Evolutionary conservation across 2,113 vertebrate species (phyloP).

Genomic region (Nesoenas mayeri): DNA sequence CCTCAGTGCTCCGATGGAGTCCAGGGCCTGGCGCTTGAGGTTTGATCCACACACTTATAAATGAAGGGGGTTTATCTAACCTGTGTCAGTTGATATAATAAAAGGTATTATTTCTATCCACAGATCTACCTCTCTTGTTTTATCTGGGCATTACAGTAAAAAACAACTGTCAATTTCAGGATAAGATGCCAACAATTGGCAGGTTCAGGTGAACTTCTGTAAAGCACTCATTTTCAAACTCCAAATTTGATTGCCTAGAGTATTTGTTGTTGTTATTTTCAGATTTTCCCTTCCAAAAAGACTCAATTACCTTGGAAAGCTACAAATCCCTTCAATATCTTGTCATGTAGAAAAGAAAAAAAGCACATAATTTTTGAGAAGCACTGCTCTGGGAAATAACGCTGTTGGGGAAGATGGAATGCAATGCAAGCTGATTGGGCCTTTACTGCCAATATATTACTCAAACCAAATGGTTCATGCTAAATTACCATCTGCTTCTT

Average conservation of each 20-base stretch:
- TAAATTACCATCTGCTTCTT: conserved; percentile 67
- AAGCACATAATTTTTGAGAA: conserved; percentile 54
- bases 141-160: not conserved
- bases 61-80: not conserved
- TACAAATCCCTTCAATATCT: conserved; percentile 51
- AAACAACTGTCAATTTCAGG: not conserved
- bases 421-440: conserved; percentile 31
- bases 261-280: conserved; percentile 49
- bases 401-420: conserved; percentile 39
- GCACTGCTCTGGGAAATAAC: conserved; percentile 59
- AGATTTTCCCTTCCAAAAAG: not conserved
- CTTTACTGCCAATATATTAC: conserved; percentile 57
- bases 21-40: not conserved
- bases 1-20: not conserved
- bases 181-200: not conserved
- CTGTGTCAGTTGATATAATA: not conserved
- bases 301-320: conserved; percentile 45
- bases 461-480: conserved; percentile 62
- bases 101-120: not conserved
- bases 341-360: conserved; percentile 41
- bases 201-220: not conserved
- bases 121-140: not conserved
- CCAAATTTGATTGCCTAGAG: not conserved
- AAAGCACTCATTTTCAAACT: conserved; percentile 17
- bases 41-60: not conserved